Percentiles rank a stretch among this genome's conserved stretches.
Conservation (phyloP, 2,888 invertebrate species). For the Rhingia rostrata region DNA sequence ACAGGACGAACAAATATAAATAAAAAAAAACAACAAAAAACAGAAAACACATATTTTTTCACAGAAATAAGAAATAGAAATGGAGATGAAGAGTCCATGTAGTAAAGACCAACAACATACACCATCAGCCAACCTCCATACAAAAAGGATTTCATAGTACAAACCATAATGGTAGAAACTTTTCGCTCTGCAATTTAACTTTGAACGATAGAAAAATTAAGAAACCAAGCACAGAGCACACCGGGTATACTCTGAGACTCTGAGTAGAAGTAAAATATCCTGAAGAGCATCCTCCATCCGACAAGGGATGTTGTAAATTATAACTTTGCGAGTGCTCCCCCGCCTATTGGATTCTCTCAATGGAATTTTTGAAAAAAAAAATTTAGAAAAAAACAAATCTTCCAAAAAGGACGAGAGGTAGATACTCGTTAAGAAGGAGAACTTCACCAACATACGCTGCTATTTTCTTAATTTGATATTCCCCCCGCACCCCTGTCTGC, state of each 20-base stretch:
- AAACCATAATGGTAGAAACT: slow-evolving; percentile 69
- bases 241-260: not conserved
- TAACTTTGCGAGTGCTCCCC: slow-evolving; percentile 67
- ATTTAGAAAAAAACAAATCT: slow-evolving; percentile 45
- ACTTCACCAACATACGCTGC: slow-evolving; percentile 58
- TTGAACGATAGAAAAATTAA: slow-evolving; percentile 64
- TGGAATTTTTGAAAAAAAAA: slow-evolving; percentile 40
- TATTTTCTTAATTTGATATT: slow-evolving; percentile 71
- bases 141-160: slow-evolving; percentile 69
- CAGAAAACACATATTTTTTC: slow-evolving; percentile 22
- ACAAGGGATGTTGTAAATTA: slow-evolving; percentile 68
- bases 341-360: slow-evolving; percentile 47
- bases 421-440: slow-evolving; percentile 23
- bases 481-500: not conserved
- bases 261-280: slow-evolving; percentile 36
- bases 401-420: slow-evolving; percentile 33
- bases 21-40: slow-evolving; percentile 17
- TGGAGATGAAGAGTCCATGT: slow-evolving; percentile 18
- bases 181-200: slow-evolving; percentile 72
- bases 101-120: slow-evolving; percentile 31
- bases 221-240: slow-evolving; percentile 19
- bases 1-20: slow-evolving; percentile 4
- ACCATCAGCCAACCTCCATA: slow-evolving; percentile 19
- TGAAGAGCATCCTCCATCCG: not conserved
- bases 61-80: slow-evolving; percentile 27